Evolutionary conservation across 2,113 vertebrate genomes (phyloP), one percentile per base, ranked within the genome.

Genomic region (Gallinago media): DNA sequence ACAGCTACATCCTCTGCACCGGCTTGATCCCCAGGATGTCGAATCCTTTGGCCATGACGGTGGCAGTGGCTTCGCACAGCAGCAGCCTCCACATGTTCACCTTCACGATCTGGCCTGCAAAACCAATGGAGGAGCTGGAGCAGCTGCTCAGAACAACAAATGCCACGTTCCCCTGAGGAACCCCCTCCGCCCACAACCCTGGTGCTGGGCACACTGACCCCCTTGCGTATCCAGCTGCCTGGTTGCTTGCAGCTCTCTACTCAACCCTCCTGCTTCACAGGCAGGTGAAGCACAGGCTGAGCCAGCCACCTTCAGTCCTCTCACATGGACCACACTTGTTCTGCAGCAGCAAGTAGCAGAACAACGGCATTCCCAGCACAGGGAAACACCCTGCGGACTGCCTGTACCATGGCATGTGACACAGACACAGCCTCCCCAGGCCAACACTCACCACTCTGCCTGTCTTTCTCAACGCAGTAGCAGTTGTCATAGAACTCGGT

Each of bases 401-500:
- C 36, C 73, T 52, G 13, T 49, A 31, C 12, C 2, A 1, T 6
- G 42, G 34, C 18, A 40, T 4, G 8, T 50, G 54, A 55, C 62
- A 87, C 16, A 38, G 78, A 8, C 0, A 0, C 12, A 77, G 63
- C 54, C 68, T 8, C 74, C 49, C 34, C 2, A 2, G 27, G 55
- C 32, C 16, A 73, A 10, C 61, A 91, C 98, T 96, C 81, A 99
- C 99, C 99, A 11, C 98, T 99, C 92, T 99, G 98, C 12, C 99
- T 96, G 97, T 99, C 99, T 97, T 99, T 99, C 97, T 99, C 99
- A 63, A 99, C 98, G 4, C 99, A 99, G 95, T 99, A 99, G 97
- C 99, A 99, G 98, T 97, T 99, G 96, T 99, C 99, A 1, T 99
- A 99, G 98, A 99, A 99, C 98, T 99, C 99, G 0, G 99, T 99